Percentiles rank a stretch among this genome's conserved stretches.
Conservation (phyloP, 2,888 invertebrate genomes). For the Ophion ventricosus region DNA sequence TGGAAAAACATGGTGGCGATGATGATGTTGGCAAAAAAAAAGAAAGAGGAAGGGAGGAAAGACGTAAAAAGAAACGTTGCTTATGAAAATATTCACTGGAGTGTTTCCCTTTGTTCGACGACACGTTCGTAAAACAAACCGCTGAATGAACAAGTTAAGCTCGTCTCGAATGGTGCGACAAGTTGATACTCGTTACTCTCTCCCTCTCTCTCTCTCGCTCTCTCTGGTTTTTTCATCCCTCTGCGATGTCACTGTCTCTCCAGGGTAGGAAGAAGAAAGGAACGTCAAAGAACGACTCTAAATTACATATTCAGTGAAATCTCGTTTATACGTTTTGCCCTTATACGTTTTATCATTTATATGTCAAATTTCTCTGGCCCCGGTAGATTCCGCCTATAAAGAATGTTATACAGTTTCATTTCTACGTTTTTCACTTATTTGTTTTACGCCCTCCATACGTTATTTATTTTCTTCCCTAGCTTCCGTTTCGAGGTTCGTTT, state of each 20-base stretch:
- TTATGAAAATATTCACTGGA: slow-evolving; percentile 56
- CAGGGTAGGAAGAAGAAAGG: neutral
- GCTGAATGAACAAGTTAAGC: slow-evolving; percentile 65
- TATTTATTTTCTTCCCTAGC: no score
- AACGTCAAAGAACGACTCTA: neutral
- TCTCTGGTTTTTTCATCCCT: slow-evolving; percentile 40
- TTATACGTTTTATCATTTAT: no score
- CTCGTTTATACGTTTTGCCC: no score
- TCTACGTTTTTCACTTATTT: no score
- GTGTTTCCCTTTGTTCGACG: slow-evolving; percentile 55
- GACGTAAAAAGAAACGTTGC: slow-evolving; percentile 29
- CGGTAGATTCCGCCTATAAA: no score
- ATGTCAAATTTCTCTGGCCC: no score
- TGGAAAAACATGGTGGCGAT: neutral
- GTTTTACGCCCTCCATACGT: no score
- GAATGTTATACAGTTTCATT: no score
- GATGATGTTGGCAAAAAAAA: slow-evolving; percentile 40
- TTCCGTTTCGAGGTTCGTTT: no score
- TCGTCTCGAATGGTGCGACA: slow-evolving; percentile 65
- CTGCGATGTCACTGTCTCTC: slow-evolving; percentile 36
- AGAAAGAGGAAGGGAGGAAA: neutral
- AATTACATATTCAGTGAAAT: neutral
- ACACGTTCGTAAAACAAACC: slow-evolving; percentile 66
- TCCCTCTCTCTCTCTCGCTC: neutral
- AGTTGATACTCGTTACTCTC: slow-evolving; percentile 59